phyloP scores from a whole-genome alignment of 1,140 invertebrate species.

The Diabrotica undecimpunctata region DNA sequence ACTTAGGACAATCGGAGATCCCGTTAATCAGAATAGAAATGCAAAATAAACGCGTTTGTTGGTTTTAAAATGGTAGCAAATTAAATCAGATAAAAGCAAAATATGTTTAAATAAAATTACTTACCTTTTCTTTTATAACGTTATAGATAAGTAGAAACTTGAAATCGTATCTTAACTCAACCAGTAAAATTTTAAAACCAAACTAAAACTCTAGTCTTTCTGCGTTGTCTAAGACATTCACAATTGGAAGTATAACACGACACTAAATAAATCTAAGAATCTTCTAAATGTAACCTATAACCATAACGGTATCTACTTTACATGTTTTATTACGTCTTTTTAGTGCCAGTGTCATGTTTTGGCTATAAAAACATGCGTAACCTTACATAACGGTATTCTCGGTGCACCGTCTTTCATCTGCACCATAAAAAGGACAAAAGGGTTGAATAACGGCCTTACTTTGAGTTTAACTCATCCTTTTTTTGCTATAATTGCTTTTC shows the following conservation, averaged over 20 bases:
- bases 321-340: constrained; percentile 39
- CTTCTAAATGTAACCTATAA: constrained; percentile 28
- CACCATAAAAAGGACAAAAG: constrained; percentile 23
- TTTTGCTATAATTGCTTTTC: constrained; percentile 36
- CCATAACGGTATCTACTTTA: constrained; percentile 38
- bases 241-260: constrained; percentile 28
- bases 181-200: no score
- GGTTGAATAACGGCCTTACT: constrained; percentile 36
- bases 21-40: no score
- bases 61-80: no score
- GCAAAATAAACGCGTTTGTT: no score
- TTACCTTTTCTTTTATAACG: no score
- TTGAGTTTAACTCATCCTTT: constrained; percentile 25
- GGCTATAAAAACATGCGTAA: constrained; percentile 41
- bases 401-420: constrained; percentile 9
- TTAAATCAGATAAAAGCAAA: no score
- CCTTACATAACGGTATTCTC: constrained; percentile 35
- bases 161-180: no score
- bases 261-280: constrained; percentile 32
- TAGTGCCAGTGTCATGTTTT: constrained; percentile 39
- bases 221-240: constrained; percentile 22
- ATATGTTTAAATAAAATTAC: no score
- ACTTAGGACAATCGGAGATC: no score
- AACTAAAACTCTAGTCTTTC: no score
- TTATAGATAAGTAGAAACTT: no score